Evolutionary conservation across 2,888 invertebrate genomes (phyloP).

Genomic region (Spisula solida): DNA sequence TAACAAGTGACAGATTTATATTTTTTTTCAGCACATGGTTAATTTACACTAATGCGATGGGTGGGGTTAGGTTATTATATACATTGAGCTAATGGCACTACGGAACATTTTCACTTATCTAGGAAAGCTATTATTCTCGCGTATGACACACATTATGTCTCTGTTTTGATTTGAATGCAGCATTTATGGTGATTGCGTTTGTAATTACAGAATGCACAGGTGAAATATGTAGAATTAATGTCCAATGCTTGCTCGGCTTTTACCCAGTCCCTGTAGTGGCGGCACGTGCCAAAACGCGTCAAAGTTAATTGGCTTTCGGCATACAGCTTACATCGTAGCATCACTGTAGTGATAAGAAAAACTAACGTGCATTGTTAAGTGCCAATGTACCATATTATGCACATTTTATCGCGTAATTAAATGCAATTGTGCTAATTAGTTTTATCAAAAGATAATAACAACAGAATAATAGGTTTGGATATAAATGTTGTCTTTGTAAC

Average conservation of each 20-base stretch:
- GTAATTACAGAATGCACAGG: slow-evolving; percentile 14
- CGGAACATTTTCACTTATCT: slow-evolving; percentile 15
- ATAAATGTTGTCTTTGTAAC: slow-evolving; percentile 1
- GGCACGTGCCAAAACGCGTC: slow-evolving; percentile 1
- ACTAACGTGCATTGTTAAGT: slow-evolving; percentile 6
- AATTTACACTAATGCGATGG: slow-evolving; percentile 16
- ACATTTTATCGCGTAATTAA: slow-evolving; percentile 22
- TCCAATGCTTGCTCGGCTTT: neutral
- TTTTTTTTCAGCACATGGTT: slow-evolving; percentile 5
- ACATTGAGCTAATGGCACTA: slow-evolving; percentile 38
- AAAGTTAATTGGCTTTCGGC: slow-evolving; percentile 21
- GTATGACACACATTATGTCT: neutral
- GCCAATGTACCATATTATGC: slow-evolving; percentile 18
- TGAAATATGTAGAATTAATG: slow-evolving; percentile 14
- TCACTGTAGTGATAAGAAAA: neutral
- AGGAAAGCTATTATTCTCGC: slow-evolving; percentile 5
- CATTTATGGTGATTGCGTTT: slow-evolving; percentile 18
- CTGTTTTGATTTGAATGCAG: neutral
- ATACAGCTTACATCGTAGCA: neutral
- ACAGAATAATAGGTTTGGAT: neutral
- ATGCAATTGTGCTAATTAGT: neutral
- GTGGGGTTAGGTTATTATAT: slow-evolving; percentile 31
- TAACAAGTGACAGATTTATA: neutral
- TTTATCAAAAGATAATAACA: slow-evolving; percentile 22
- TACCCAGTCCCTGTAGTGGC: neutral